Evolutionary conservation across 2,888 invertebrate genomes (phyloP).

Genomic region (Eulithis testata): DNA sequence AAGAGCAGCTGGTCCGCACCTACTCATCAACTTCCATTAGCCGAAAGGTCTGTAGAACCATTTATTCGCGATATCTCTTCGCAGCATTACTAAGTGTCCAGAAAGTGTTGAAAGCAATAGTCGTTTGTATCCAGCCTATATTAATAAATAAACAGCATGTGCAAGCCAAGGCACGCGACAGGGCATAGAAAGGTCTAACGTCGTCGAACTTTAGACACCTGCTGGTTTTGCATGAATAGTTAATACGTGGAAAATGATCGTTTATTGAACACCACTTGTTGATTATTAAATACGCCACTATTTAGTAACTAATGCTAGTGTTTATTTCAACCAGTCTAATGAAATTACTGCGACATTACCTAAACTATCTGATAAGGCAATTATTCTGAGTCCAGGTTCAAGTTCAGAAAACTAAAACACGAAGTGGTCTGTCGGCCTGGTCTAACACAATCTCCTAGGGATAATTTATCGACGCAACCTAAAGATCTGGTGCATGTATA

Average conservation of each 20-base stretch:
- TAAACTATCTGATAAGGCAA: too few species aligned
- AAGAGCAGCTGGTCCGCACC: slow-evolving; percentile 33
- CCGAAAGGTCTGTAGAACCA: slow-evolving; percentile 32
- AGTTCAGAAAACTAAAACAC: too few species aligned
- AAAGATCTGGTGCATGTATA: too few species aligned
- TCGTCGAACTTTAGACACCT: slow-evolving; percentile 75
- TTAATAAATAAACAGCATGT: slow-evolving; percentile 55
- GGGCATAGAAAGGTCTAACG: slow-evolving; percentile 75
- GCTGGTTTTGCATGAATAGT: slow-evolving; percentile 54
- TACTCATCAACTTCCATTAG: slow-evolving; percentile 33
- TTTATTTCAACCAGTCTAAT: too few species aligned
- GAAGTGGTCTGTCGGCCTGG: too few species aligned
- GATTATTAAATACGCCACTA: slow-evolving; percentile 15
- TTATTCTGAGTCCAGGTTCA: too few species aligned
- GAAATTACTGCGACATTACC: too few species aligned
- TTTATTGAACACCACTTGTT: slow-evolving; percentile 23
- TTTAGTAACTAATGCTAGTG: too few species aligned
- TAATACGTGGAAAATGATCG: slow-evolving; percentile 28
- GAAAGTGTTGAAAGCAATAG: slow-evolving; percentile 59
- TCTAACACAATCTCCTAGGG: too few species aligned
- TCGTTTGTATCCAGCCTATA: slow-evolving; percentile 46
- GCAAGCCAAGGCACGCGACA: slow-evolving; percentile 66
- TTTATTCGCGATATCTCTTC: slow-evolving; percentile 30
- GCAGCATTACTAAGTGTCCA: slow-evolving; percentile 43
- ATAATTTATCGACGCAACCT: too few species aligned